Base-by-base conservation (phyloP, 2,797 vertebrate genomes). In the Xerus rutilus region DNA sequence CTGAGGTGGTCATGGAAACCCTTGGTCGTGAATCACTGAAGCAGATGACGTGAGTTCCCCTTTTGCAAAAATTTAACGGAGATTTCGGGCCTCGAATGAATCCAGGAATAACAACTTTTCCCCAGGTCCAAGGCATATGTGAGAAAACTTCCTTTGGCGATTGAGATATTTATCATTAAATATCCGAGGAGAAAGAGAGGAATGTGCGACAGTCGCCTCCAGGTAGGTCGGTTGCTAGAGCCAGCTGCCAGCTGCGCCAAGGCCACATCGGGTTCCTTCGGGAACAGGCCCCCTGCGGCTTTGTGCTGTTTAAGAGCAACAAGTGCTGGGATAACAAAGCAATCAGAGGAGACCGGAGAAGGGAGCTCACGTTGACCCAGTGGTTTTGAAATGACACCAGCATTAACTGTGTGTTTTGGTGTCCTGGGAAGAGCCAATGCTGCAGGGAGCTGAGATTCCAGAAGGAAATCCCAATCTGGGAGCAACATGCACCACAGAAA, bases 211-310 rank as follows among this genome's bases (percentile, higher is more conserved):
- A 39, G 3, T 39, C 39, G 39, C 3, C 39, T 3, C 39, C 39
- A 39, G 39, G 39, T 39, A 39, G 39, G 39, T 39, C 39, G 39
- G 39, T 39, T 81, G 95, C 79, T 86, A 89, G 95, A 89, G 69
- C 52, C 43, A 81, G 86, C 76, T 93, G 76, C 59, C 65, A 86
- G 57, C 86, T 86, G 90, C 1, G 30, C 74, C 81, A 86, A 86
- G 81, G 7, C 21, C 52, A 54, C 39, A 39, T 3, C 39, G 39
- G 39, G 39, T 18, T 54, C 52, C 52, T 1, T 18, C 17, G 15
- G 52, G 52, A 54, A 18, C 52, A 54, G 17, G 52, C 15, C 52
- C 2, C 21, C 57, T 59, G 57, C 2, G 21, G 9, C 21, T 59
- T 59, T 23, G 7, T 57, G 12, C 6, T 57, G 17, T 20, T 3